Base-by-base conservation (phyloP, 92 coral and sea anemone species). In the Parazoanthus swiftii region DNA sequence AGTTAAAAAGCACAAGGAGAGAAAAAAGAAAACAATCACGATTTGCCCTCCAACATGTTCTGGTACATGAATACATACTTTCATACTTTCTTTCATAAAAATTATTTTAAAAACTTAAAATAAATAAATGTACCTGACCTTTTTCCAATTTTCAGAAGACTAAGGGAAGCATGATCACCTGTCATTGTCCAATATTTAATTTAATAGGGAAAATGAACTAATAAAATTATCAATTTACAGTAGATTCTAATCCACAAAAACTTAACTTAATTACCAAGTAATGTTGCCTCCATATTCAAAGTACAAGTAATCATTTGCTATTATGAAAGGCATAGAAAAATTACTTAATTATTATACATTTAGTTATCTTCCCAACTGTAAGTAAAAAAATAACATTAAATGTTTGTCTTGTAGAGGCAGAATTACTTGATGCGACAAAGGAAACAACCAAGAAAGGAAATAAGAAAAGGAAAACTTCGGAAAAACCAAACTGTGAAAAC, bases 31-130 rank as follows among this genome's bases (percentile, higher is more conserved):
- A 81, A 78, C n/a, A 76, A 86, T 81, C 44, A 76, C 65, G 42
- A 68, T 74, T 50, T 89, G 91, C 48, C 94, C 94, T 70, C 92
- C 94, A 26, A 92, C 92, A 33, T 92, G 94, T 71, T 72, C 94
- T 33, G 94, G 94, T 92, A 88, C 81, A 70, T 42, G 50, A 86
- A 88, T 66, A 63, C 39, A 46, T 48, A 42, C 50, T 75, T 36
- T 15, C 39, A 46, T 48, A 42, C 50, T 75, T 36, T 15, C 25
- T 38, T 75, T 75, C 0, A 6, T 36, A 39, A 16, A 75, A 37
- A 3, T 39, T 38, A 75, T 75, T 36, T 8, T 35, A n/a, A 77
- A 44, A 77, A 1, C 3, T 77, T 77, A 46, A 77, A 65, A 77
- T 44, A 39, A 21, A 43, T 21, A 38, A 75, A 75, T 4, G 2